Evolutionary conservation across 2,888 invertebrate species (phyloP).

Genomic region (Sepioteuthis lessoniana): DNA sequence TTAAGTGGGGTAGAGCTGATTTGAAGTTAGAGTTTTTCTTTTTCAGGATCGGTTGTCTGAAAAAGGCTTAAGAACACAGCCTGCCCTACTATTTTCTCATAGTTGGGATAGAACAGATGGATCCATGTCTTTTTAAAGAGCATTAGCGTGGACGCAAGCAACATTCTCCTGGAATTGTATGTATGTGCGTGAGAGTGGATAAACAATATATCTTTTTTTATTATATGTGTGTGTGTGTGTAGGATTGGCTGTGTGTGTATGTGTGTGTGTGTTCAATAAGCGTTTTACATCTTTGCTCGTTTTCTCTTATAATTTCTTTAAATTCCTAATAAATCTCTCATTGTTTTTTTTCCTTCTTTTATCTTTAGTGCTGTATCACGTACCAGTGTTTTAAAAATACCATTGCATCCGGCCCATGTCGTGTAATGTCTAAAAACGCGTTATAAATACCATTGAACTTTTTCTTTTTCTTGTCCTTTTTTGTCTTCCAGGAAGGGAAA

Average conservation of each 20-base stretch:
- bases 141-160: too few relatives aligned
- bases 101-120: too few relatives aligned
- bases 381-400: conserved; percentile 10
- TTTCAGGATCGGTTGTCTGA: too few relatives aligned
- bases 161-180: too few relatives aligned
- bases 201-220: too few relatives aligned
- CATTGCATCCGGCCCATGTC: neutral
- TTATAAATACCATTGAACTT: neutral
- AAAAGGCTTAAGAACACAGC: too few relatives aligned
- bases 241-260: neutral
- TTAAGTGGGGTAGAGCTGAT: too few relatives aligned
- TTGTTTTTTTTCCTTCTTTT: neutral
- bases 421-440: neutral
- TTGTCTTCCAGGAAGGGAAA: conserved; percentile 36
- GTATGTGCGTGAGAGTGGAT: too few relatives aligned
- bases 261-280: neutral
- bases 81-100: too few relatives aligned
- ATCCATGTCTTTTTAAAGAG: too few relatives aligned
- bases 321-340: neutral
- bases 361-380: neutral
- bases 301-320: conserved; percentile 21
- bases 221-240: neutral
- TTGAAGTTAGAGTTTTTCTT: too few relatives aligned
- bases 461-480: neutral
- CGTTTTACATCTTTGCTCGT: neutral